Percentiles rank a stretch among this genome's conserved stretches.
Conservation (phyloP, 2,113 vertebrate species). For the Anguilla rostrata region DNA sequence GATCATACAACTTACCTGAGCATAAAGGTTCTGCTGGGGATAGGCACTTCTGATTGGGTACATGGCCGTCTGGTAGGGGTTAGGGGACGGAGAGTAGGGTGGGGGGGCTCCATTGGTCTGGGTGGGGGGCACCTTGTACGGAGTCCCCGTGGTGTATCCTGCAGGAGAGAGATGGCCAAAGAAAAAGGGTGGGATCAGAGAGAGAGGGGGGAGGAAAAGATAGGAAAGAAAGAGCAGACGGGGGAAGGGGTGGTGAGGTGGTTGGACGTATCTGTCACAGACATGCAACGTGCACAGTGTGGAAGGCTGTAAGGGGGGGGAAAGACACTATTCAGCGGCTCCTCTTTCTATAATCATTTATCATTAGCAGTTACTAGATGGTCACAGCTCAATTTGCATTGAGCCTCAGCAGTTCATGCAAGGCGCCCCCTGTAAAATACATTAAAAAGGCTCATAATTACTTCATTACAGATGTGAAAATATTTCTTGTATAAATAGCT, state of each 20-base stretch:
- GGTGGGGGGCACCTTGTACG: slow-evolving; percentile 94
- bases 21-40: slow-evolving; percentile 95
- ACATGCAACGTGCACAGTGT: neutral
- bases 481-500: neutral
- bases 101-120: slow-evolving; percentile 95
- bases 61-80: slow-evolving; percentile 94
- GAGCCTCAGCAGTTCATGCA: neutral
- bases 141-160: slow-evolving; percentile 95
- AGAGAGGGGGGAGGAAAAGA: neutral
- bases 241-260: neutral
- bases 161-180: slow-evolving; percentile 16
- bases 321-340: slow-evolving; percentile 22
- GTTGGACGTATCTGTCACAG: neutral
- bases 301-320: too few relatives aligned
- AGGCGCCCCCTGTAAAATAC: neutral
- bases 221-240: neutral
- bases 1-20: slow-evolving; percentile 79
- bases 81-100: slow-evolving; percentile 93
- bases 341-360: neutral
- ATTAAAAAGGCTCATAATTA: neutral
- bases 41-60: slow-evolving; percentile 99
- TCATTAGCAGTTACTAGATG: neutral
- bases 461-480: neutral
- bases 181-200: neutral
- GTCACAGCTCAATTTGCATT: neutral